Conservation (phyloP, 2,113 vertebrate genomes). For the Willisornis vidua region DNA sequence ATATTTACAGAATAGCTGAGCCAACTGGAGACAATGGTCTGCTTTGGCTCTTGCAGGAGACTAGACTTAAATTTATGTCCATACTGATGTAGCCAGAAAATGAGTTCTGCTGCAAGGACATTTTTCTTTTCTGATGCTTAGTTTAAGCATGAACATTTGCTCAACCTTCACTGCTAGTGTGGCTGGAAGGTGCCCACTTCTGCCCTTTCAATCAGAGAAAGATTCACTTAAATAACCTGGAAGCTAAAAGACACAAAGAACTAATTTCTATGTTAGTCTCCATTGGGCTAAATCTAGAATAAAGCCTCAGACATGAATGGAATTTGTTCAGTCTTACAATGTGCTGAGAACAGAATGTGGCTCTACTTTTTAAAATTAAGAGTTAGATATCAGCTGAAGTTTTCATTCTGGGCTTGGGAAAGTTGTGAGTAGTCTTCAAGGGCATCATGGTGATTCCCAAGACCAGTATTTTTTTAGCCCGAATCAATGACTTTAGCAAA, state of each 20-base stretch:
- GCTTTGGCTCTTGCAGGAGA: neutral
- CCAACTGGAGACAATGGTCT: neutral
- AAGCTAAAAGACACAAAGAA: neutral
- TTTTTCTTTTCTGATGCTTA: neutral
- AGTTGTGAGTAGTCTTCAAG: neutral
- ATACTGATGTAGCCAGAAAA: neutral
- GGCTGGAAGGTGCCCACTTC: neutral
- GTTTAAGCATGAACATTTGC: neutral
- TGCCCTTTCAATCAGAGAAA: neutral
- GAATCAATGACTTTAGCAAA: neutral
- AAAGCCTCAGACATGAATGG: neutral
- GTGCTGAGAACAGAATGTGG: neutral
- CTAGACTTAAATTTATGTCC: neutral
- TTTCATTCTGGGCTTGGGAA: neutral
- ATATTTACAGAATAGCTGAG: neutral
- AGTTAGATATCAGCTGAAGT: neutral
- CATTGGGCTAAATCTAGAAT: neutral
- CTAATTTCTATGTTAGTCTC: neutral
- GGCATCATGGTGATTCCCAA: neutral
- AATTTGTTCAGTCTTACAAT: neutral
- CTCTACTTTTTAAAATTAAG: neutral
- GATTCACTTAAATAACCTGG: neutral
- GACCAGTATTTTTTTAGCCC: neutral
- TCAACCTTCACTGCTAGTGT: fast-evolving
- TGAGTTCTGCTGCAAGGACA: neutral